Base-by-base conservation (phyloP, 2,888 invertebrate genomes). In the Clistopyga incitator region DNA sequence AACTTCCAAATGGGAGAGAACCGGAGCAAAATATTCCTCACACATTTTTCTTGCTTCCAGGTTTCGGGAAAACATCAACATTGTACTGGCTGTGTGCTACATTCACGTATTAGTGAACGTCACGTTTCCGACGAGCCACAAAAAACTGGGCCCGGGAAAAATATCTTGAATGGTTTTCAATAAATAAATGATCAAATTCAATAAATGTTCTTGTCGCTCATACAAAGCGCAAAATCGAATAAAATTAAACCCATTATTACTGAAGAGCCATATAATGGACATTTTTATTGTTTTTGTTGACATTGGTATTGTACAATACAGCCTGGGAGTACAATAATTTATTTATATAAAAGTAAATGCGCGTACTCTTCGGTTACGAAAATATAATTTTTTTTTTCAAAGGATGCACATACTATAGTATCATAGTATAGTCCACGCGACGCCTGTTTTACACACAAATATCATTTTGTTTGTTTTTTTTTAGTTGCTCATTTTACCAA, bases 331-430 rank as follows among this genome's bases (percentile, higher is more conserved):
- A 87, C 84, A 86, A 84, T 86, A 81, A 84, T 83, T 84, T 84
- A 85, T 87, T 84, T 84, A 85, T 87, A 87, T 82, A 87, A 87
- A 87, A 86, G 84, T 85, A 86, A 87, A 87, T 87, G 87, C 87
- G 82, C 83, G 85, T 84, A 84, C 85, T 87, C 84, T 84, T 74
- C 78, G 81, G 86, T 85, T 87, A 87, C 84, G 87, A 87, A 87
- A 87, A 87, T 87, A 87, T 86, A 85, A 86, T 84, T 84, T 71
- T 83, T 71, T 83, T 70, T 76, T 42, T 86, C 80, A 75, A 74
- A 75, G 77, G 76, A 81, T 77, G 68, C 70, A 78, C 64, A 70
- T 50, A 67, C 29, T 80, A 47, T 65, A 77, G 20, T 64, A 18
- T 29, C 65, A 82, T 78, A 82, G 76, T 59, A 72, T 82, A 47